Evolutionary conservation across 1,140 invertebrate species (phyloP), one percentile per base, ranked within the genome.

Genomic region (Bombus sibiricus): DNA sequence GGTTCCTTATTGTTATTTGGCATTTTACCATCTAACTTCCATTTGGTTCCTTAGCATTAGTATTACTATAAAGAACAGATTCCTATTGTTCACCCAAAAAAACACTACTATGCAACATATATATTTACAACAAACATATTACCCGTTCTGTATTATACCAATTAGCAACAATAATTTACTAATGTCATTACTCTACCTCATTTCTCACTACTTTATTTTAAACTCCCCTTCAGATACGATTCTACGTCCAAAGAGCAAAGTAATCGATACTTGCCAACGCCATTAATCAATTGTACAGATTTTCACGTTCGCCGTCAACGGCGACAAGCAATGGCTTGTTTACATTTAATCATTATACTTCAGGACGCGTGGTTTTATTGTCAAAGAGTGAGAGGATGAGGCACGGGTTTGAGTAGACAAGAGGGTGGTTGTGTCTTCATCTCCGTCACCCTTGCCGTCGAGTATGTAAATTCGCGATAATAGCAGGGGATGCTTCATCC

Each of bases 391-490:
- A 39, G 32, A 66, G 64, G 32, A 34, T 12, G 69, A 25, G 18
- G 73, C 81, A 71, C 25, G 76, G 25, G 28, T 37, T 53, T 12
- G 12, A 34, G 81, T 3, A 68, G 32, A 9, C 32, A 75, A 18
- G 53, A 57, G 37, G 77, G 15, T n/a, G 66, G 73, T 77, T 73
- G 72, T 82, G 74, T 84, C 87, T 73, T 92, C 91, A 77, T 89
- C 90, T 86, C 78, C 64, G 74, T 88, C 85, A 73, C 89, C 86
- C 89, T 89, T 89, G 85, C 88, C 86, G 87, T 77, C 83, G 83
- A 92, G 92, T 92, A 94, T 94, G 93, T 94, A 94, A 94, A 95
- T 95, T 94, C 91, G 91, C 91, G 93, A 94, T 94, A 93, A 94
- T 94, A 92, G 93, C 89, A 85, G 83, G 92, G 89, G 89, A 92